Percentiles rank a stretch among this genome's conserved stretches.
These are phyloP conservation scores for Operophtera brumata DNA, from an alignment of 2,888 invertebrate species.

Conservation along the genomic window DNA sequence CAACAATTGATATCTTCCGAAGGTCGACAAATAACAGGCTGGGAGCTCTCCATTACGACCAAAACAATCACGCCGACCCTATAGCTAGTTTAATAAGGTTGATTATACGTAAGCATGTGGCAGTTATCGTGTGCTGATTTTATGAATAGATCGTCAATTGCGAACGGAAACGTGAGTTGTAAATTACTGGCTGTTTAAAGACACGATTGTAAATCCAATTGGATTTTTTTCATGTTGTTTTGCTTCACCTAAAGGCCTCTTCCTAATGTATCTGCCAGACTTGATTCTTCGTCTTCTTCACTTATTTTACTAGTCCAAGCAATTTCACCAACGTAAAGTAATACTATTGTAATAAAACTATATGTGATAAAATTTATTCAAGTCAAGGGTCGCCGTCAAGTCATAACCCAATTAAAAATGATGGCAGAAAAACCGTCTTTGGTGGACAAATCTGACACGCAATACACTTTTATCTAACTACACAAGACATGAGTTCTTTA, in stretches of 20 bases:
- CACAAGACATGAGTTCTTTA: no score
- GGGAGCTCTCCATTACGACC: conserved; percentile 30
- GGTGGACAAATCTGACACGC: no score
- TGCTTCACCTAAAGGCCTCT: neutral
- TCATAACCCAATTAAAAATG: no score
- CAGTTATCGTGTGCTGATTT: conserved; percentile 45
- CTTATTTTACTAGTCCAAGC: no score
- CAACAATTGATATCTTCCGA: conserved; percentile 77
- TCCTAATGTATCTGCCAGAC: neutral
- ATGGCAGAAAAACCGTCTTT: no score
- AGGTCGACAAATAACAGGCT: conserved; percentile 71
- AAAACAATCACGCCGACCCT: neutral
- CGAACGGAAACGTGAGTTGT: conserved; percentile 52
- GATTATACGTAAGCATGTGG: conserved; percentile 1
- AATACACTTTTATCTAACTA: no score
- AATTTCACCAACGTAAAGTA: no score
- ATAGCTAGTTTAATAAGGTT: conserved; percentile 1
- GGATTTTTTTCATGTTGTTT: conserved; percentile 22
- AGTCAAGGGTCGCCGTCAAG: no score
- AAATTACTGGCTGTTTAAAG: conserved; percentile 43
- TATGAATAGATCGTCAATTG: conserved; percentile 60
- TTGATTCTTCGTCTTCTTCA: no score
- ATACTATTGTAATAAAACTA: no score
- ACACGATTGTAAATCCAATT: conserved; percentile 30
- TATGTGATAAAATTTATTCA: no score